Percentiles rank a stretch among this genome's conserved stretches.
phyloP scores from a whole-genome alignment of 2,113 vertebrate genomes.

The Neoarius graeffei region DNA sequence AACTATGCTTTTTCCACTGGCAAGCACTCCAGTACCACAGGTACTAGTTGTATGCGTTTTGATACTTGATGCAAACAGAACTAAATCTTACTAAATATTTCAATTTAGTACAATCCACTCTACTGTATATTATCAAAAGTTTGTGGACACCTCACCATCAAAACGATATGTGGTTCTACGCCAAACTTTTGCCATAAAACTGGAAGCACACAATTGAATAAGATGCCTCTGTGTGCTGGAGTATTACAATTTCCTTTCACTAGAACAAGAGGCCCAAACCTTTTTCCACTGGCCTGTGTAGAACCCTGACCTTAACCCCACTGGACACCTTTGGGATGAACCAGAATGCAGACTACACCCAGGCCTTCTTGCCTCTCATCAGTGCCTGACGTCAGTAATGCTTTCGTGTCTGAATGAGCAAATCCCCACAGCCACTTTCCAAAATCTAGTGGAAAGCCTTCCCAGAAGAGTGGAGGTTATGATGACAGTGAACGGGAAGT shows the following conservation, averaged over 20 bases:
- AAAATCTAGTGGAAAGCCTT: neutral
- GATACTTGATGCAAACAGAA: neutral
- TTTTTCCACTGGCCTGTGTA: neutral
- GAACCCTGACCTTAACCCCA: neutral
- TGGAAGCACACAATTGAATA: neutral
- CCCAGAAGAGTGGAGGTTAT: neutral
- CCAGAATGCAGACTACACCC: neutral
- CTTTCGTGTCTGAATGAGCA: neutral
- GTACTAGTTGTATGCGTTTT: neutral
- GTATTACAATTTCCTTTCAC: neutral
- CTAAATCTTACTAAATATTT: neutral
- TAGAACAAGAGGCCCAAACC: neutral
- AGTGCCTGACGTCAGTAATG: neutral
- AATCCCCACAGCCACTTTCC: neutral
- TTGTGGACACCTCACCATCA: neutral
- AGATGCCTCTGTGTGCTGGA: neutral
- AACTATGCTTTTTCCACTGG: neutral
- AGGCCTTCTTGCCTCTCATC: neutral
- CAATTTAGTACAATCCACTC: neutral
- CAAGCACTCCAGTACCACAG: neutral
- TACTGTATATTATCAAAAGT: neutral
- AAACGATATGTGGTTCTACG: neutral
- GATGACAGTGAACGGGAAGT: neutral
- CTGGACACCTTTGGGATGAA: too few relatives aligned
- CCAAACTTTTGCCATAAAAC: neutral